Conservation (phyloP, 2,888 invertebrate genomes). For the Eupithecia subfuscata region DNA sequence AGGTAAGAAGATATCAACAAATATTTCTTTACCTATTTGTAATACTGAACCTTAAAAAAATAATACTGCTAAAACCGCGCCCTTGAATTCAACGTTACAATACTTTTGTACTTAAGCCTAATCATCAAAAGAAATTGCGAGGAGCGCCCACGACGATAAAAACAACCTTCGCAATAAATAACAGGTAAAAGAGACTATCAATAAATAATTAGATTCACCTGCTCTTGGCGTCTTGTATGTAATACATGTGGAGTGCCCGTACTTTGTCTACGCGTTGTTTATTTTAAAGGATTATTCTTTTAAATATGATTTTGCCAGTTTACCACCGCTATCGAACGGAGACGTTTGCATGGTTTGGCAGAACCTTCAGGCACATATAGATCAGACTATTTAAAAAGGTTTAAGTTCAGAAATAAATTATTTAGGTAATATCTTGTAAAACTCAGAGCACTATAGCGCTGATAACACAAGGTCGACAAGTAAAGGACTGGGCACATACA, state of each 20-base stretch:
- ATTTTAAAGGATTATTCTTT: not conserved
- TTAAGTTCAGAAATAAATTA: not conserved
- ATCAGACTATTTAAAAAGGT: not conserved
- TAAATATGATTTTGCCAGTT: not conserved
- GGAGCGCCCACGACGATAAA: not conserved
- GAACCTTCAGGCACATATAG: not conserved
- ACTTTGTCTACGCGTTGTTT: not conserved
- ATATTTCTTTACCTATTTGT: no score
- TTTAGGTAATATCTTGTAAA: no score
- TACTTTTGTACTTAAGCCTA: not conserved
- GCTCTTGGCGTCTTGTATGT: not conserved
- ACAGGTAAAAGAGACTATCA: constrained; percentile 22
- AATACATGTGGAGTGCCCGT: not conserved
- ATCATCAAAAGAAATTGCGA: not conserved
- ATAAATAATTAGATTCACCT: constrained; percentile 36
- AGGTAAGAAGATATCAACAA: no score
- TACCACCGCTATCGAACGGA: no score
- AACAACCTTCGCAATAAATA: constrained; percentile 19
- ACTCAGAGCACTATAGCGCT: no score
- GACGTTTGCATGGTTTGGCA: not conserved
- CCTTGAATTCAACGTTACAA: not conserved
- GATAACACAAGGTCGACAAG: no score
- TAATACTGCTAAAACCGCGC: not conserved
- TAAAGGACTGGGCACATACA: no score
- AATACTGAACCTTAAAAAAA: no score